phyloP scores from a whole-genome alignment of 2,113 vertebrate genomes.

The Mesitornis unicolor region DNA sequence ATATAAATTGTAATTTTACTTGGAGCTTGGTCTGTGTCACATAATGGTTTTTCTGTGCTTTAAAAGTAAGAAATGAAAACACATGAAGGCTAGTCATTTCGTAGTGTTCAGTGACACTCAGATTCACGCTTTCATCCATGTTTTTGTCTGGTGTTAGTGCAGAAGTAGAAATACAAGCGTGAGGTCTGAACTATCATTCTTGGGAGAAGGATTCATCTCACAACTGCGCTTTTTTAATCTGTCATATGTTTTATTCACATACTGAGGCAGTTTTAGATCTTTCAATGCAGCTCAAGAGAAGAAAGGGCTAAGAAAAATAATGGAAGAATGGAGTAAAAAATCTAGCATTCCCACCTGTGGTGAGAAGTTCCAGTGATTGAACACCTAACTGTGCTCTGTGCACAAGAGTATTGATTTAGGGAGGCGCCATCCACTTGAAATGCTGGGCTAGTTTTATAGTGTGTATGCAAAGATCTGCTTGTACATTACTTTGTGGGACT shows the following conservation, averaged over 20 bases:
- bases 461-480: not conserved
- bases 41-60: not conserved
- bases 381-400: not conserved
- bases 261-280: not conserved
- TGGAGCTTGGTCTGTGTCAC: not conserved
- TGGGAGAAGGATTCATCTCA: not conserved
- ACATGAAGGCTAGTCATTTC: fast-evolving
- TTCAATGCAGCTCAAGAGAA: not conserved
- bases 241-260: not conserved
- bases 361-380: not conserved
- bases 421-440: not conserved
- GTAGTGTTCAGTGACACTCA: not conserved
- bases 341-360: not conserved
- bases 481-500: fast-evolving
- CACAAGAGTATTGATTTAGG: not conserved
- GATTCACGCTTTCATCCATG: not conserved
- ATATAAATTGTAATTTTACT: not conserved
- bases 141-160: not conserved
- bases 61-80: not conserved
- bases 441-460: not conserved
- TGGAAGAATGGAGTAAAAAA: not conserved
- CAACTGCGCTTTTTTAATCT: not conserved
- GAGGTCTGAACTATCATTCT: not conserved
- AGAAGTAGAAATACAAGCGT: not conserved
- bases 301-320: not conserved